Base-by-base conservation (phyloP, 2,113 vertebrate genomes). In the Vidua chalybeata region DNA sequence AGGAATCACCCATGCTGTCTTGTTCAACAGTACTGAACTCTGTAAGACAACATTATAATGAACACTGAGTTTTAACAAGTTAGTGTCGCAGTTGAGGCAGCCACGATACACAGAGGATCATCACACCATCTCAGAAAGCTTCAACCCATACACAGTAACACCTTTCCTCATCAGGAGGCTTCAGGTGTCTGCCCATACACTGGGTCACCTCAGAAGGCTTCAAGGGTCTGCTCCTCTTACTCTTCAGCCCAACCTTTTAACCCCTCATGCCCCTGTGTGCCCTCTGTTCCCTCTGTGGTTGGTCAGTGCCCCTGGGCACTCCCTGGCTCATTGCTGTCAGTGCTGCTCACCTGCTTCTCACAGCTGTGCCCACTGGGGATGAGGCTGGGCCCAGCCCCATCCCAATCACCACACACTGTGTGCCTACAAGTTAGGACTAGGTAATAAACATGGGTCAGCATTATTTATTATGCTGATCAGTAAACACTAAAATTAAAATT, bases 191-290 rank as follows among this genome's bases (percentile, higher is more conserved):
- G 6, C 8, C 20, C 55, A 33, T 22, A 13, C 55, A 21, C 4
- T 2, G 1, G 1, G 1, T 2, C 30, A 20, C 11, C 4, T 21
- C 31, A 56, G 31, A n/a, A 6, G 13, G 20, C 12, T 33, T 4
- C 55, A 56, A 22, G 31, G 1, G 0, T 6, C 30, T 20, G 19
- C 31, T 5, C 54, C 2, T n/a, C 13, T n/a, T 56, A 31, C 9
- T 22, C 55, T 56, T 21, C 4, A n/a, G 13, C 55, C 55, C 55
- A 56, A 1, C 13, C 31, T 56, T 49, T 56, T 33, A 33, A 33
- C 2, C 31, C 55, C 54, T 33, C 54, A 17, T 11, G 52, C 52
- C 1, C 52, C 54, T 56, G 55, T 56, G 55, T 56, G 31, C 55
- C 30, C 55, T n/a, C 55, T 56, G 31, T 8, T 33, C 55, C 54